A percentile compares a stretch with the other conserved stretches of the same genome.
These are phyloP conservation scores for Acleris sparsana DNA, from an alignment of 2,888 invertebrate species.

Conservation along the genomic window DNA sequence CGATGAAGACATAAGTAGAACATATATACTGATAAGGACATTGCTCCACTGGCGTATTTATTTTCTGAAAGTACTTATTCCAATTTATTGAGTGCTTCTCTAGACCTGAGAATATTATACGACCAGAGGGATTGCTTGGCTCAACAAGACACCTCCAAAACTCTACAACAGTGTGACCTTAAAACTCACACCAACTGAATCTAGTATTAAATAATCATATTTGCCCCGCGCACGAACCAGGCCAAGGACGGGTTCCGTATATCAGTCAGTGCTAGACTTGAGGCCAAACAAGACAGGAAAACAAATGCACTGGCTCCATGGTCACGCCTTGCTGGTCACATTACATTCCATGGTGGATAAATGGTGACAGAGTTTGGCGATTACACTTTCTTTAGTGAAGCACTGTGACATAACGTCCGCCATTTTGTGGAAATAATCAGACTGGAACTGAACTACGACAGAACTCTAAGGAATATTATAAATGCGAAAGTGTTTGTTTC, in stretches of 20 bases:
- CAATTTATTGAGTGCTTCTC: too few relatives aligned
- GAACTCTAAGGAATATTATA: not conserved
- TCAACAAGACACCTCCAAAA: not conserved
- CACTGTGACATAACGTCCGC: conserved; percentile 3
- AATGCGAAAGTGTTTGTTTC: not conserved
- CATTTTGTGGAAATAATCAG: conserved; percentile 7
- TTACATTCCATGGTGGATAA: conserved; percentile 16
- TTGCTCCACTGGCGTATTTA: too few relatives aligned
- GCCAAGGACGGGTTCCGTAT: conserved; percentile 29
- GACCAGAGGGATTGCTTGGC: not conserved
- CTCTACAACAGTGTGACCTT: not conserved
- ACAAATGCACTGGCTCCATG: conserved; percentile 27
- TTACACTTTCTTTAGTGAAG: conserved; percentile 7
- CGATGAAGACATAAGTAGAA: too few relatives aligned
- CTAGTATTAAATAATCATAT: conserved; percentile 16
- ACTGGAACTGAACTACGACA: conserved; percentile 5
- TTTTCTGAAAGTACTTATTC: too few relatives aligned
- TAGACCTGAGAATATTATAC: too few relatives aligned
- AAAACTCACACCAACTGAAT: not conserved
- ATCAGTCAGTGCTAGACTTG: conserved; percentile 33
- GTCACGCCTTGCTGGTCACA: conserved; percentile 26
- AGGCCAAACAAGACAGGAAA: conserved; percentile 26
- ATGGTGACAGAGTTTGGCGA: conserved; percentile 19
- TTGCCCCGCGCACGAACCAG: conserved; percentile 28
- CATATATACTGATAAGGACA: too few relatives aligned